Conservation (phyloP, 2,113 vertebrate species). For the Catharus bicknelli region DNA sequence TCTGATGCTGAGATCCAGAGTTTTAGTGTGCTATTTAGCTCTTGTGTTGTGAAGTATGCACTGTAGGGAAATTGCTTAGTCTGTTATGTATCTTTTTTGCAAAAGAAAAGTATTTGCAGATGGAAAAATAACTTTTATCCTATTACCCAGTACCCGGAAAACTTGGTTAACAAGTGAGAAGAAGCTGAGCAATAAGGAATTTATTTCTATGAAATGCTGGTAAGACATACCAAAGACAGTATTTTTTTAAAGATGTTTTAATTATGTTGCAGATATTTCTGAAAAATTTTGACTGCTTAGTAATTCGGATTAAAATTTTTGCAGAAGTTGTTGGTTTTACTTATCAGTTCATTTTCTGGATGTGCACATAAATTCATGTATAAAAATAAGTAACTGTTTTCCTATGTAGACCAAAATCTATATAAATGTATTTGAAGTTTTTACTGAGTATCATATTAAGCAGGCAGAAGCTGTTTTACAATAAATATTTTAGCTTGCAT, state of each 20-base stretch:
- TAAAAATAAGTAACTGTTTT: background rate
- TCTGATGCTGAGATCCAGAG: background rate
- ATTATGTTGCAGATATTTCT: background rate
- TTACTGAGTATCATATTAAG: background rate
- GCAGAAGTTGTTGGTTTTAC: background rate
- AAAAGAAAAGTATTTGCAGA: background rate
- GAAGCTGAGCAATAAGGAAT: background rate
- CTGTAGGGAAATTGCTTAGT: background rate
- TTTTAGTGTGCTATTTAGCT: background rate
- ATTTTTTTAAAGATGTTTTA: background rate
- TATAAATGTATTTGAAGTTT: background rate
- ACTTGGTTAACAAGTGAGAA: background rate
- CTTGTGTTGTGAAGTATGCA: background rate
- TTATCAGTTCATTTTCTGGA: background rate
- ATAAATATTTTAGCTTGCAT: background rate
- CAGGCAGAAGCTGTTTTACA: background rate
- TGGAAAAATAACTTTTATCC: background rate
- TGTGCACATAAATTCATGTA: background rate
- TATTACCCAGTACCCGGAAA: background rate
- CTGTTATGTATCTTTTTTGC: background rate
- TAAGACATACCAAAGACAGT: background rate
- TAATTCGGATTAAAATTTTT: background rate
- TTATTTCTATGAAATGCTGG: background rate
- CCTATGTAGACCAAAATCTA: background rate
- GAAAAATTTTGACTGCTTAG: background rate